Percentiles rank a stretch among this genome's conserved stretches.
phyloP scores from a whole-genome alignment of 2,888 invertebrate species.

The Nowickia ferox region DNA sequence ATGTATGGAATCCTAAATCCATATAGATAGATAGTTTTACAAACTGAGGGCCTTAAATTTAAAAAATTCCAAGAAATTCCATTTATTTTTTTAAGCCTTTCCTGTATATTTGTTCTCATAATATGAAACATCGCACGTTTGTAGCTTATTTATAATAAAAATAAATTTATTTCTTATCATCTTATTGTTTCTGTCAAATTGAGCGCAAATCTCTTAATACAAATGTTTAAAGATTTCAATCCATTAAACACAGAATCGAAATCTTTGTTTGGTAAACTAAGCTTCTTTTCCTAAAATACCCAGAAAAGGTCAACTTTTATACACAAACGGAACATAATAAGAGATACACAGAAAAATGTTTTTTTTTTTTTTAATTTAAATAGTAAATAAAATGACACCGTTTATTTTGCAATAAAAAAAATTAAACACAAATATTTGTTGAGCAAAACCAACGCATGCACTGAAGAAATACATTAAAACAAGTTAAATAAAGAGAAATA shows the following conservation, averaged over 20 bases:
- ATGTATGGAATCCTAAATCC: no score
- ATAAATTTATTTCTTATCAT: slow-evolving; percentile 22
- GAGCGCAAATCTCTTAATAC: slow-evolving; percentile 30
- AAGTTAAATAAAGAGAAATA: neutral
- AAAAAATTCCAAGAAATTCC: no score
- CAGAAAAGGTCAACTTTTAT: slow-evolving; percentile 51
- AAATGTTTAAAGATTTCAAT: slow-evolving; percentile 15
- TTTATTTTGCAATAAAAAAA: slow-evolving; percentile 1
- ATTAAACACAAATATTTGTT: neutral
- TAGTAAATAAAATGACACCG: slow-evolving; percentile 28
- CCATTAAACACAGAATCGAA: slow-evolving; percentile 12
- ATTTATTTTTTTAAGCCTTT: neutral
- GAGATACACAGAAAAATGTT: slow-evolving; percentile 17
- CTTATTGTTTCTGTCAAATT: slow-evolving; percentile 53
- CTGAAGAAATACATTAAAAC: neutral
- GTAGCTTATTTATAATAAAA: slow-evolving; percentile 11
- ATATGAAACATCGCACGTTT: neutral
- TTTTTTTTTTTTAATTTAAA: slow-evolving; percentile 27
- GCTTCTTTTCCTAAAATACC: neutral
- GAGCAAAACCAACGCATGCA: neutral
- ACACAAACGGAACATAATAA: slow-evolving; percentile 8
- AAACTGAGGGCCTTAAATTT: no score
- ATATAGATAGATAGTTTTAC: no score
- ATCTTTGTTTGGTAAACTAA: neutral
- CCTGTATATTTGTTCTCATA: neutral